phyloP scores from a whole-genome alignment of 1,140 invertebrate genomes.

The Drosophila santomea region DNA sequence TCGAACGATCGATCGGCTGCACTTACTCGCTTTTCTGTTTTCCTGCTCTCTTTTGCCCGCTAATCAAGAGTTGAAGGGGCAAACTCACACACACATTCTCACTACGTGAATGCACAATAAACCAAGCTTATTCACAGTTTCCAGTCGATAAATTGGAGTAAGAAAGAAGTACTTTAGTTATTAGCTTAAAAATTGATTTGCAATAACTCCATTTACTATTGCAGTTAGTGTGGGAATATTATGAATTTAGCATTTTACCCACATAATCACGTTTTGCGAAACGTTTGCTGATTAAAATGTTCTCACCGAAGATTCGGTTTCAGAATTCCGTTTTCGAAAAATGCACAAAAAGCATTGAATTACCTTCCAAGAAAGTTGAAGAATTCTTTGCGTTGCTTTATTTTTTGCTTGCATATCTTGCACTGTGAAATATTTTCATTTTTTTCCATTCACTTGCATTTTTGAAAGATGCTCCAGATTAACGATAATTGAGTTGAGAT shows the following conservation, averaged over 20 bases:
- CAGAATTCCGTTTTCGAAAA: neutral
- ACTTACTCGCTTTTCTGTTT: conserved; percentile 21
- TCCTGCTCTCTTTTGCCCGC: conserved; percentile 7
- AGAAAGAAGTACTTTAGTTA: too few species aligned
- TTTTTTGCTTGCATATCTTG: neutral
- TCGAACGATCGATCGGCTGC: conserved; percentile 20
- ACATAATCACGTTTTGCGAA: neutral
- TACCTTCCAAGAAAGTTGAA: neutral
- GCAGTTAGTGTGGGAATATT: conserved; percentile 18
- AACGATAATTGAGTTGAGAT: neutral
- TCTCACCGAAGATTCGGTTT: conserved; percentile 9
- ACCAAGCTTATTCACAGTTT: neutral
- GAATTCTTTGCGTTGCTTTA: neutral
- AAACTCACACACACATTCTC: conserved; percentile 3
- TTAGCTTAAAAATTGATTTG: too few species aligned
- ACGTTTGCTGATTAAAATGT: neutral
- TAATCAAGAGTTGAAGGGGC: conserved; percentile 34
- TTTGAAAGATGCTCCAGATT: neutral
- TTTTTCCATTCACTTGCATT: neutral
- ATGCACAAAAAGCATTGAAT: conserved; percentile 1
- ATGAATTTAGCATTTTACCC: conserved; percentile 4
- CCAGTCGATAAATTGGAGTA: neutral
- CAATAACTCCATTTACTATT: too few species aligned
- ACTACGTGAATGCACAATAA: neutral
- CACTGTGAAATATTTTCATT: neutral